Evolutionary conservation across 2,888 invertebrate species (phyloP).

Genomic region (Spisula solida): DNA sequence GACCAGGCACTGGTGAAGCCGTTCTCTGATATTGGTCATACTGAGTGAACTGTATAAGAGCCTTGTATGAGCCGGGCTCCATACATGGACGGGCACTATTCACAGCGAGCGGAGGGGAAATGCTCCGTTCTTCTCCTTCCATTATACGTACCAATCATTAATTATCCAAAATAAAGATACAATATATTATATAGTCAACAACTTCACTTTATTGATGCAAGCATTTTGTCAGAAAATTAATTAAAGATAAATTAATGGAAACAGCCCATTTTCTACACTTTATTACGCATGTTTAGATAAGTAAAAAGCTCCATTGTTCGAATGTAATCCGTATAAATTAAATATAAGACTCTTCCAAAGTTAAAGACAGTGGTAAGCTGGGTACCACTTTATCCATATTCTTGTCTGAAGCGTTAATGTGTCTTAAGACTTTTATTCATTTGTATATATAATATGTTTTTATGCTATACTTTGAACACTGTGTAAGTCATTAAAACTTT

Average conservation of each 20-base stretch:
- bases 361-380: too few species aligned
- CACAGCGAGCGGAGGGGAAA: constrained; percentile 1
- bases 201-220: neutral
- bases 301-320: neutral
- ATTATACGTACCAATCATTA: neutral
- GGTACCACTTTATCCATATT: too few species aligned
- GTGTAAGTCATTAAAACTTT: too few species aligned
- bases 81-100: neutral
- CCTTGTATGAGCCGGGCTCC: neutral
- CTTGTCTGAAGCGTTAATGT: too few species aligned
- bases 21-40: constrained; percentile 6
- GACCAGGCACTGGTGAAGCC: neutral
- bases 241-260: neutral
- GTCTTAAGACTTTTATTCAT: too few species aligned
- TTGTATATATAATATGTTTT: too few species aligned
- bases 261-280: neutral
- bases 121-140: neutral
- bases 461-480: too few species aligned
- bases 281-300: neutral
- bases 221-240: neutral
- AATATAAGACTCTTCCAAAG: too few species aligned
- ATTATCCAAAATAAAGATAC: neutral
- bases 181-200: too few species aligned
- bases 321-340: neutral
- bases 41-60: neutral